These are phyloP conservation scores for Chloroceryle amazona DNA, from an alignment of 2,797 vertebrate genomes.

Conservation along the genomic window DNA sequence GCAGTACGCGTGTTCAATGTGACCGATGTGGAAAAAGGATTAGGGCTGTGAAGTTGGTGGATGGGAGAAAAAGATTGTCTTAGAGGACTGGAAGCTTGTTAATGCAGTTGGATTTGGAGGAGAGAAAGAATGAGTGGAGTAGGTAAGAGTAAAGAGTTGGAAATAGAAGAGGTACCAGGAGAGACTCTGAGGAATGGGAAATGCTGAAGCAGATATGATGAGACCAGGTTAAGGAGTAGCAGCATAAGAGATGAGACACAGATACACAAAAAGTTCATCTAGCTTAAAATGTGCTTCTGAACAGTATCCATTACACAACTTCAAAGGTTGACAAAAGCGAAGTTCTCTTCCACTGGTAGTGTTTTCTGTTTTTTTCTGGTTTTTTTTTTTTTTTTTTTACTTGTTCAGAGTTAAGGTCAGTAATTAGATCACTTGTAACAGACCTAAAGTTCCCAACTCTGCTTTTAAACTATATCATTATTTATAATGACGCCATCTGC, in stretches of 20 bases:
- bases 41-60: not conserved
- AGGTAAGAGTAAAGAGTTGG: not conserved
- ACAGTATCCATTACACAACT: not conserved
- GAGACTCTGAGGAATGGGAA: not conserved
- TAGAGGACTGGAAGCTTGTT: not conserved
- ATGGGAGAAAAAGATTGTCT: not conserved
- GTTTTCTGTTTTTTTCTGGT: not conserved
- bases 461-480: not conserved
- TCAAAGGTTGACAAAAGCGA: not conserved
- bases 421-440: not conserved
- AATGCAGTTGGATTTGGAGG: not conserved
- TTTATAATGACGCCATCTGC: not conserved
- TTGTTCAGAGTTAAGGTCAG: not conserved
- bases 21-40: not conserved
- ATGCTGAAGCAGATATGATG: not conserved
- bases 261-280: not conserved
- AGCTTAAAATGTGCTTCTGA: not conserved
- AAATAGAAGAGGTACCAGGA: not conserved
- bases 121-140: not conserved
- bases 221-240: not conserved
- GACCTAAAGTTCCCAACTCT: not conserved
- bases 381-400: not conserved
- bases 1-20: fast-evolving
- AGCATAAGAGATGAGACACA: not conserved
- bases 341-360: not conserved